A percentile compares a stretch with the other conserved stretches of the same genome.
Conservation (phyloP, 2,113 vertebrate genomes). For the Pristiophorus japonicus region DNA sequence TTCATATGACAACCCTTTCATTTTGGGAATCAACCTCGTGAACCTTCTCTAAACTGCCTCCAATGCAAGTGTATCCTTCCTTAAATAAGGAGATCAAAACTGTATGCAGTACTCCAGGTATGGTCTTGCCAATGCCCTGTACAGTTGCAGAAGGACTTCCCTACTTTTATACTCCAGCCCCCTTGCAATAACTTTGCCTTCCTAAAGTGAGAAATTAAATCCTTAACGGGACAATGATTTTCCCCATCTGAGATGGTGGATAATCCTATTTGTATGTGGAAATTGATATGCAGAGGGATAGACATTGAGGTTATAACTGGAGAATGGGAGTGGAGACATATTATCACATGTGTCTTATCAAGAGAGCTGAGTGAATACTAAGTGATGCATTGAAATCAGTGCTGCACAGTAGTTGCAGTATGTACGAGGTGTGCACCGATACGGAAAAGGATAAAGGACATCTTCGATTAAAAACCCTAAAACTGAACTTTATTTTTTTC, state of each 20-base stretch:
- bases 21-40: too few relatives aligned
- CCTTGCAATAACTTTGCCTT: too few relatives aligned
- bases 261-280: background rate
- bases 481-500: constrained; percentile 23
- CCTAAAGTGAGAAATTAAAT: background rate
- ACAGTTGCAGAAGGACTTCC: too few relatives aligned
- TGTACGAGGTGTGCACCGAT: background rate
- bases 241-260: background rate
- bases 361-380: background rate
- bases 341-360: background rate
- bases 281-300: background rate
- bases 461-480: constrained; percentile 21
- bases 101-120: too few relatives aligned
- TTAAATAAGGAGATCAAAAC: too few relatives aligned
- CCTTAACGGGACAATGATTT: background rate
- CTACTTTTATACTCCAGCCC: too few relatives aligned
- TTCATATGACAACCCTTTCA: too few relatives aligned
- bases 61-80: too few relatives aligned
- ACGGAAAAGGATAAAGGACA: constrained; percentile 7
- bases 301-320: background rate
- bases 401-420: background rate
- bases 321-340: background rate
- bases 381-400: background rate
- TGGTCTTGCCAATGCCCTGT: too few relatives aligned
- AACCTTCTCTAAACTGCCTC: too few relatives aligned